A percentile compares a stretch with the other conserved stretches of the same genome.
phyloP scores from a whole-genome alignment of 37 sponge, comb jelly and placozoan species.

The Beroe ovata region DNA sequence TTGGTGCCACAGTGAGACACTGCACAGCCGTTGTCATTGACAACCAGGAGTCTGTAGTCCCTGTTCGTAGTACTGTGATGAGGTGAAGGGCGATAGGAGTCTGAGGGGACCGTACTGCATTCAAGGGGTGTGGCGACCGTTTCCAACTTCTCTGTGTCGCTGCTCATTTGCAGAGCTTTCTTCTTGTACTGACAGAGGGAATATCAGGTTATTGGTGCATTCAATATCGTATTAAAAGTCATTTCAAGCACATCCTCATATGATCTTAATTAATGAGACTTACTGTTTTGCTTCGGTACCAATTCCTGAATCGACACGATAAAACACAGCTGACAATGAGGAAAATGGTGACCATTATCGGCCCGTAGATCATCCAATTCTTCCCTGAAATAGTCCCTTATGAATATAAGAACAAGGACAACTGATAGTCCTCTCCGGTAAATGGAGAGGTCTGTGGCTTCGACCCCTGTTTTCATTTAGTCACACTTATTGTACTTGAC shows the following conservation, averaged over 20 bases:
- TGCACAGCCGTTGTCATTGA: not conserved
- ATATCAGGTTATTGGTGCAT: not conserved
- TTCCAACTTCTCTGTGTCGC: not conserved
- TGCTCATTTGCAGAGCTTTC: not conserved
- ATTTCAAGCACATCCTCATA: no score
- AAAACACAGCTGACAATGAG: conserved; percentile 28
- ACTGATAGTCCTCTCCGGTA: no score
- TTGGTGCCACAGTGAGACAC: not conserved
- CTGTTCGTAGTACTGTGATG: not conserved
- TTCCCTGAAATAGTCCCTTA: conserved; percentile 6
- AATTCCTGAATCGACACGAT: not conserved
- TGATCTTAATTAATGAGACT: no score
- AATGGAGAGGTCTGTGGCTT: no score
- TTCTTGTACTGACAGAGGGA: not conserved
- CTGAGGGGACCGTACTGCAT: not conserved
- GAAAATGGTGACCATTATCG: not conserved
- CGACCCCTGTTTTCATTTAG: no score
- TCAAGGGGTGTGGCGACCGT: not conserved
- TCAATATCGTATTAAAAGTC: no score
- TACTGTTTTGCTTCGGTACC: not conserved
- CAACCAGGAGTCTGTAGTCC: not conserved
- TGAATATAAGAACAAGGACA: no score
- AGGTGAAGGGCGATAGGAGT: not conserved
- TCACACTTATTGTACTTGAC: no score
- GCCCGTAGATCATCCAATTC: conserved; percentile 61